Percentiles rank a stretch among this genome's conserved stretches.
Conservation (phyloP, 2,797 vertebrate species). For the Sebastes minor region DNA sequence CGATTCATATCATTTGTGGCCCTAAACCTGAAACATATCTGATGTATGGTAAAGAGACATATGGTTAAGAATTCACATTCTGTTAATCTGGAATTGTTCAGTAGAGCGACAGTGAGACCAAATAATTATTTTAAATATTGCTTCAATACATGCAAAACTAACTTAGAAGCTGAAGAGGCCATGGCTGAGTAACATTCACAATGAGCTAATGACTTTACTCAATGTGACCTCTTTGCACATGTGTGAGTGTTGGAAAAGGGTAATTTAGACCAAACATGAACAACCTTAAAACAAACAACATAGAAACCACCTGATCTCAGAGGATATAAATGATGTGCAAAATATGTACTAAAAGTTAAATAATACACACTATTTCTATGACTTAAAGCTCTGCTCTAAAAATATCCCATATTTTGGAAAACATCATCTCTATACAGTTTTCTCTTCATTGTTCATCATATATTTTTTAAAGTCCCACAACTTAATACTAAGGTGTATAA, state of each 20-base stretch:
- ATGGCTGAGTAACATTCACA: not conserved
- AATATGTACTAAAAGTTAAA: not conserved
- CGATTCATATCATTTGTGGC: not conserved
- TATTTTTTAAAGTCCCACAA: not conserved
- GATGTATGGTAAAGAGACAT: not conserved
- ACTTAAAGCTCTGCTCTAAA: not conserved
- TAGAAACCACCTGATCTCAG: not conserved
- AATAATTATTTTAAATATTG: not conserved
- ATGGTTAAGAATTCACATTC: not conserved
- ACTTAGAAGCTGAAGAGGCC: not conserved
- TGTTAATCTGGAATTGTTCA: not conserved
- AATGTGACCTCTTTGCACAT: not conserved
- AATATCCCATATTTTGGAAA: not conserved
- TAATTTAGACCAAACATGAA: not conserved
- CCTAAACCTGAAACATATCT: not conserved
- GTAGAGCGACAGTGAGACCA: not conserved
- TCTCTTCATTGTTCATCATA: not conserved
- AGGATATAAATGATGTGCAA: not conserved
- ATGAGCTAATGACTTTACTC: not conserved
- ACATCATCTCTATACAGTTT: not conserved
- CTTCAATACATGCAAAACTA: not conserved
- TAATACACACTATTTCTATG: not conserved
- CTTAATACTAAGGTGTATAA: not conserved
- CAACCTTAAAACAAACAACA: not conserved
- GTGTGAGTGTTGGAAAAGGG: not conserved